phyloP scores from a whole-genome alignment of 2,888 invertebrate species.

The Drosophila stalkeri region DNA sequence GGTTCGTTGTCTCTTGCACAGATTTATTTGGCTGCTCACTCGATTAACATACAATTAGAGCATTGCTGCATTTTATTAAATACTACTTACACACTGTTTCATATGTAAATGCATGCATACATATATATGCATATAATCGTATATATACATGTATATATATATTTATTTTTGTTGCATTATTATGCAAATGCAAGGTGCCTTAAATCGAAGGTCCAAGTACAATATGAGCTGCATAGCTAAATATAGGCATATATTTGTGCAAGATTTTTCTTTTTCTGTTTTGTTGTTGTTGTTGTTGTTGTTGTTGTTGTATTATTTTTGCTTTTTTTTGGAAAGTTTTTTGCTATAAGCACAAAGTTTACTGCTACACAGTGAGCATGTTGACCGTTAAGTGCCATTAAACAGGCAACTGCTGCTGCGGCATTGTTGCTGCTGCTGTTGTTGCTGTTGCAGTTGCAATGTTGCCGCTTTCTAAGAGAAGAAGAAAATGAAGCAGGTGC shows the following conservation, averaged over 20 bases:
- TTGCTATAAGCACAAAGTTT: constrained; percentile 67
- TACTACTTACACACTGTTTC: constrained; percentile 27
- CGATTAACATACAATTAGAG: constrained; percentile 77
- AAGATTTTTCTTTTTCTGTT: constrained; percentile 36
- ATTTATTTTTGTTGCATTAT: constrained; percentile 42
- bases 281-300: constrained; percentile 10
- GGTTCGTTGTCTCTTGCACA: constrained; percentile 31
- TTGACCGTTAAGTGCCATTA: constrained; percentile 79
- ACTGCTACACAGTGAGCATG: constrained; percentile 77
- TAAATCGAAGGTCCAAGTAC: constrained; percentile 17
- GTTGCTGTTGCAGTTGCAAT: constrained; percentile 43
- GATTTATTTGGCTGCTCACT: constrained; percentile 65
- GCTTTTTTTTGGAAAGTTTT: constrained; percentile 59
- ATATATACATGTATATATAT: neutral
- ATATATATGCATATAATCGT: neutral
- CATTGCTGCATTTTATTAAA: constrained; percentile 65
- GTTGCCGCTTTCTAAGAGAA: constrained; percentile 64
- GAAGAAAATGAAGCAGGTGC: constrained; percentile 77
- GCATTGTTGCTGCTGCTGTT: constrained; percentile 44
- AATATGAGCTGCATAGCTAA: constrained; percentile 38
- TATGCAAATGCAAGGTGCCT: constrained; percentile 64
- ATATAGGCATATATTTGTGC: constrained; percentile 39
- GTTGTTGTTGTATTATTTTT: neutral
- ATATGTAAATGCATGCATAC: constrained; percentile 29
- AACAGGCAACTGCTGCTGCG: constrained; percentile 68